Evolutionary conservation across 2,797 vertebrate species (phyloP).

Genomic region (Picus viridis): DNA sequence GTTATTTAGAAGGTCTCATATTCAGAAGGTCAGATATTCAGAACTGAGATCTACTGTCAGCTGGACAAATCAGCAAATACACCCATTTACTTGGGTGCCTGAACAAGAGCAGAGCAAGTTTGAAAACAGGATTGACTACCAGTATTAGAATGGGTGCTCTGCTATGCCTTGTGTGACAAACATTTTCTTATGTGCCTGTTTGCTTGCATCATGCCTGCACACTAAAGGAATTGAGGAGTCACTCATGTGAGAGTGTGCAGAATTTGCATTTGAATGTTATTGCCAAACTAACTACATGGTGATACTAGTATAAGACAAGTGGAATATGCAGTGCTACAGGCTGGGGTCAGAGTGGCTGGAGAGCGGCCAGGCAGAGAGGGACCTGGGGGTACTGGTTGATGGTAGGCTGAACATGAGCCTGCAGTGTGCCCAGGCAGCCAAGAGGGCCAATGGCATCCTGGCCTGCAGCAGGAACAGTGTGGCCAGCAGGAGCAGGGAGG

Average conservation of each 20-base stretch:
- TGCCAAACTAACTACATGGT: not conserved
- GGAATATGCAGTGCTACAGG: not conserved
- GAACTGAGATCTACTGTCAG: not conserved
- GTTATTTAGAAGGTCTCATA: not conserved
- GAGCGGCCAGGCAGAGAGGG: too few species aligned
- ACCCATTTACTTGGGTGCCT: not conserved
- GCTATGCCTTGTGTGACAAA: not conserved
- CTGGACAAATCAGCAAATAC: not conserved
- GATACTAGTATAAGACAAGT: not conserved
- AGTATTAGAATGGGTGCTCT: not conserved
- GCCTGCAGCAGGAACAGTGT: too few species aligned
- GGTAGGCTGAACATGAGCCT: too few species aligned
- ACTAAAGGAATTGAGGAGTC: not conserved
- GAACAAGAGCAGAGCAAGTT: not conserved
- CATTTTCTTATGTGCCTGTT: not conserved
- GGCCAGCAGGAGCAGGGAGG: too few species aligned
- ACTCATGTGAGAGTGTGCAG: not conserved
- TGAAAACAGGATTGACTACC: not conserved
- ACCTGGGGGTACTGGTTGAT: too few species aligned
- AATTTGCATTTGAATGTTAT: not conserved
- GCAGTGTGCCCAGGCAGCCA: too few species aligned
- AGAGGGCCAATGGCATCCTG: too few species aligned
- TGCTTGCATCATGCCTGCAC: not conserved
- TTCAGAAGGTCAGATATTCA: not conserved
- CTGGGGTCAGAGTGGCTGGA: too few species aligned